These are phyloP conservation scores for Monopterus albus DNA, from an alignment of 2,113 vertebrate genomes.

Conservation along the genomic window DNA sequence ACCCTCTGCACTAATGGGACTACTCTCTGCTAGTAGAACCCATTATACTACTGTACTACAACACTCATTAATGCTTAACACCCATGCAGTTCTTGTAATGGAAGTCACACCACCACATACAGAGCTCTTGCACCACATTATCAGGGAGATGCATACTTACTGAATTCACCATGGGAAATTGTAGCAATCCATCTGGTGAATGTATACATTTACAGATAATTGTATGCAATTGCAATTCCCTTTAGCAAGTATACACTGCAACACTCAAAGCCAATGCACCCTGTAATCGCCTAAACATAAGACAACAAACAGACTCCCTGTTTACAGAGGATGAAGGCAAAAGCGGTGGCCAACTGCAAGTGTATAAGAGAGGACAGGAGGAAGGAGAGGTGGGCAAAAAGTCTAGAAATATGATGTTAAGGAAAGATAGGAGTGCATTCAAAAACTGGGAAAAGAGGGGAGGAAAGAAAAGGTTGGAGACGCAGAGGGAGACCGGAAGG, in stretches of 20 bases:
- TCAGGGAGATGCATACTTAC: conserved; percentile 43
- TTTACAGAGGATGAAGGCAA: conserved; percentile 60
- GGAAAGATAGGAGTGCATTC: conserved; percentile 62
- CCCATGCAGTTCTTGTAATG: conserved; percentile 64
- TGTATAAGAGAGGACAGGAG: conserved; percentile 26
- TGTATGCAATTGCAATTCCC: conserved; percentile 59
- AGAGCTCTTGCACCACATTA: conserved; percentile 44
- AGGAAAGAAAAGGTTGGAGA: conserved; percentile 71
- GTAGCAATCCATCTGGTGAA: conserved; percentile 53
- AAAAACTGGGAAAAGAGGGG: conserved; percentile 65
- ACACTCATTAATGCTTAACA: conserved; percentile 71
- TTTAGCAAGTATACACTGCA: conserved; percentile 27
- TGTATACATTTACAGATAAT: conserved; percentile 67
- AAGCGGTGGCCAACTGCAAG: conserved; percentile 44
- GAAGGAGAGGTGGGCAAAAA: conserved; percentile 31
- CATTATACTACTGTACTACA: conserved; percentile 51
- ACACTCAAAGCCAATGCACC: conserved; percentile 32
- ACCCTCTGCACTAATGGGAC: conserved; percentile 41
- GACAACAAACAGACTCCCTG: conserved; percentile 66
- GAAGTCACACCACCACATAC: conserved; percentile 49
- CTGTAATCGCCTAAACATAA: conserved; percentile 65
- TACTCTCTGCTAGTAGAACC: conserved; percentile 28
- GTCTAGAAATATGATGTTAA: conserved; percentile 70
- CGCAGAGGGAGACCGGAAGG: conserved; percentile 62
- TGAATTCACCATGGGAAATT: conserved; percentile 37